phyloP scores from a whole-genome alignment of 2,113 vertebrate genomes.

The Toxostoma redivivum region DNA sequence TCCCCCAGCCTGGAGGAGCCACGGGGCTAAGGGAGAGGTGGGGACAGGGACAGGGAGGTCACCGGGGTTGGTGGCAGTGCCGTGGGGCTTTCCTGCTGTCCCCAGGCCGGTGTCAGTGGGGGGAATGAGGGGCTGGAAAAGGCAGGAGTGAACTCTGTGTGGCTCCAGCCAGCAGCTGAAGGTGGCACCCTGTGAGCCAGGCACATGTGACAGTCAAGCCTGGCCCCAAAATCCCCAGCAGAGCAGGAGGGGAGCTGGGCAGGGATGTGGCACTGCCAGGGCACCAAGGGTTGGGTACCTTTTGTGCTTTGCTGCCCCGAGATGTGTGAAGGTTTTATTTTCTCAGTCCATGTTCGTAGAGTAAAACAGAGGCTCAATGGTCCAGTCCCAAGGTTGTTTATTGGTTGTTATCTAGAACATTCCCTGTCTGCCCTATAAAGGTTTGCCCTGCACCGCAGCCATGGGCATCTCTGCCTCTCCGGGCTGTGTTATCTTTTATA shows the following conservation, averaged over 20 bases:
- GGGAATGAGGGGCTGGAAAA: background rate
- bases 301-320: too few relatives aligned
- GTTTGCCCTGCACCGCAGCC: too few relatives aligned
- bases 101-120: rapidly evolving
- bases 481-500: too few relatives aligned
- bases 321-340: too few relatives aligned
- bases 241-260: too few relatives aligned
- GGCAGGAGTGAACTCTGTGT: background rate
- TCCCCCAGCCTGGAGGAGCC: background rate
- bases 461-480: too few relatives aligned
- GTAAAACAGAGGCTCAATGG: too few relatives aligned
- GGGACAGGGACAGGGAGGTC: background rate
- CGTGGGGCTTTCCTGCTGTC: background rate
- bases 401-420: too few relatives aligned
- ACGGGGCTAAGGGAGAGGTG: background rate
- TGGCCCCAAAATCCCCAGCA: too few relatives aligned
- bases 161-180: background rate
- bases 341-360: too few relatives aligned
- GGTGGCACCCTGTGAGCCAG: background rate
- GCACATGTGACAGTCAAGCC: background rate
- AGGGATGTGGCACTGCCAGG: background rate
- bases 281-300: rapidly evolving
- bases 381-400: too few relatives aligned
- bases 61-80: background rate
- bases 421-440: too few relatives aligned